Evolutionary conservation across 2,888 invertebrate species (phyloP), one percentile per base, ranked within the genome.

Genomic region (Drosophila robusta): DNA sequence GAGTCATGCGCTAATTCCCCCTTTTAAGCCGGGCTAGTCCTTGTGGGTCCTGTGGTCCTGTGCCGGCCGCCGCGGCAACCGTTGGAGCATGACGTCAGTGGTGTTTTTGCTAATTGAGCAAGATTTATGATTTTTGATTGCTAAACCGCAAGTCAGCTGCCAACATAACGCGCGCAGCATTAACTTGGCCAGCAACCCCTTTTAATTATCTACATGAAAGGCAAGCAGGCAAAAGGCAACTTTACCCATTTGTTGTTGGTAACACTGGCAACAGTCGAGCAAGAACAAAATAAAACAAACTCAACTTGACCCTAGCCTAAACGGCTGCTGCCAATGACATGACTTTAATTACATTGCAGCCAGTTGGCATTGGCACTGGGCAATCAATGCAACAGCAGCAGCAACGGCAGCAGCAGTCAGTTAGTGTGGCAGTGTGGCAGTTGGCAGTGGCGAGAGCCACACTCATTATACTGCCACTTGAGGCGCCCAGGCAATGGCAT

Each of bases 321-420:
- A 52, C 66, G 58, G 54, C 51, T 49, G 38, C 56, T 56, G 69
- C 49, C 64, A 73, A 77, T 65, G 62, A 26, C 60, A 69, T 86
- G 89, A 84, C 87, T 72, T 66, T 89, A 84, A 84, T 84, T 89
- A 84, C 70, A 84, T 84, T 87, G 77, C 84, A 73, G 66, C 67
- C 56, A 54, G 67, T 24, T 70, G 80, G 57, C 77, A 64, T 57
- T 75, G 75, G 50, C 73, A 60, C 52, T 51, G 64, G 63, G 68
- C 75, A 75, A 75, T 75, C 70, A 67, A 51, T 52, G 67, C 70
- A 71, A 16, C 58, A 46, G 51, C 22, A 47, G 26, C 29, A 34
- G 32, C 51, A 41, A 41, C 38, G 32, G 45, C 46, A 34, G 12
- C 45, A 44, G 34, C 47, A 26, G 12, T 54, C 34, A 24, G 34